Base-by-base conservation (phyloP, 2,113 vertebrate species). In the Chinchilla lanigera region DNA sequence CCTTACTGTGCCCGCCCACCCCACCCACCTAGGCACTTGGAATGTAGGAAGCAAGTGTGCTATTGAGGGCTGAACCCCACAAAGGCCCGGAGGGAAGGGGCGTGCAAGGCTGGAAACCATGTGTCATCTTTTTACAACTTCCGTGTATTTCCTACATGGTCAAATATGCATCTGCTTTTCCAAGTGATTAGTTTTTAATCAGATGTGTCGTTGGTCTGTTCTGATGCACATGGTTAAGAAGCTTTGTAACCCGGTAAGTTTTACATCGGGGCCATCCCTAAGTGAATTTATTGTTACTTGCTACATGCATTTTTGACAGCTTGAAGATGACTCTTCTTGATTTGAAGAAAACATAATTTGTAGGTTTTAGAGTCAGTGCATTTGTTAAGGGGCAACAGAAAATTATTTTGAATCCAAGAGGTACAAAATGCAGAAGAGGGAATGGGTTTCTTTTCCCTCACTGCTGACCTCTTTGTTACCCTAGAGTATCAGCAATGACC, bases 251-350 rank as follows among this genome's bases (percentile, higher is more conserved):
- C 19, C 1, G 7, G 14, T 75, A 19, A 71, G 33, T 16, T 54
- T 77, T 12, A 65, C 35, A 12, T 3, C 58, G 26, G 5, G 5
- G 2, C 22, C 73, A 2, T 80, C 41, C 24, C 52, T 41, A 9
- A 16, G 7, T 26, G 47, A 38, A 19, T 83, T 85, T 44, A 52
- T 80, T 84, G 60, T 33, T 17, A 35, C 47, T 75, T 44, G 38
- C 89, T 56, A 33, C 26, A 1, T 41, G 35, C 28, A 38, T 87
- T 67, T 61, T 69, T 63, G 50, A 73, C 38, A 60, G n/a, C 44
- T 41, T 50, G 52, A 44, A 17, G n/a, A 58, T 14, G 20, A 82
- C 54, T 38, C n/a, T 94, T 88, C 73, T 96, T 82, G 71, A 80
- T 60, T 86, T 44, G 44, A 47, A 87, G 47, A 82, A 94, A 81